These are phyloP conservation scores for Phallusia fumigata DNA, from an alignment of 23 tunicate genomes.

Conservation along the genomic window DNA sequence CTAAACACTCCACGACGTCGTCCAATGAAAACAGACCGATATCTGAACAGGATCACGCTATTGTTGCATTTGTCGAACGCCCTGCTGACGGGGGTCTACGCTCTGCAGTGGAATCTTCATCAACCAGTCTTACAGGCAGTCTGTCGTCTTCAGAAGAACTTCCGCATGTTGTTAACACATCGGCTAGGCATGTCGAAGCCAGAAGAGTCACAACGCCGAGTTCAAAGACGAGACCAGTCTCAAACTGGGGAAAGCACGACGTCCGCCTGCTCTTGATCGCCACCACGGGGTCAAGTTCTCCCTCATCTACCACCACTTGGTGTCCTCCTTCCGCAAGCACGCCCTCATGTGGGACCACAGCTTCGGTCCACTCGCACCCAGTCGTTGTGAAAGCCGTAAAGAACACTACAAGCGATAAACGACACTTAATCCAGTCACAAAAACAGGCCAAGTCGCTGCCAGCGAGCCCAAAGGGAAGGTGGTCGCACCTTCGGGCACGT, in stretches of 20 bases:
- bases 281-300: background rate
- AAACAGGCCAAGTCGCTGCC: conserved; percentile 14
- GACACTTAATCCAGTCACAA: background rate
- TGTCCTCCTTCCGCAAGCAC: conserved; percentile 21
- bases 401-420: background rate
- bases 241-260: conserved; percentile 22
- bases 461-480: background rate
- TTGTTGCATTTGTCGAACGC: conserved; percentile 32
- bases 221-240: background rate
- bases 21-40: conserved; percentile 15
- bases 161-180: background rate
- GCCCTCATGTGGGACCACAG: background rate
- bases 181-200: conserved; percentile 3
- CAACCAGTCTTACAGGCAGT: background rate
- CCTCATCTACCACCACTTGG: conserved; percentile 15
- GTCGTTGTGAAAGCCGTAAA: background rate
- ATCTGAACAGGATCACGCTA: conserved; percentile 41
- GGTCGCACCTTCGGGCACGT: background rate
- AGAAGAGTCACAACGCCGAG: background rate
- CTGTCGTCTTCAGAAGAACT: background rate
- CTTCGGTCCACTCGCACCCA: background rate
- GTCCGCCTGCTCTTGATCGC: conserved; percentile 13
- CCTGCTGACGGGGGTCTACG: too few relatives aligned
- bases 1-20: background rate
- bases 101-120: background rate